Conservation (phyloP, 2,888 invertebrate species). For the Vannuccia rotundouncinata region DNA sequence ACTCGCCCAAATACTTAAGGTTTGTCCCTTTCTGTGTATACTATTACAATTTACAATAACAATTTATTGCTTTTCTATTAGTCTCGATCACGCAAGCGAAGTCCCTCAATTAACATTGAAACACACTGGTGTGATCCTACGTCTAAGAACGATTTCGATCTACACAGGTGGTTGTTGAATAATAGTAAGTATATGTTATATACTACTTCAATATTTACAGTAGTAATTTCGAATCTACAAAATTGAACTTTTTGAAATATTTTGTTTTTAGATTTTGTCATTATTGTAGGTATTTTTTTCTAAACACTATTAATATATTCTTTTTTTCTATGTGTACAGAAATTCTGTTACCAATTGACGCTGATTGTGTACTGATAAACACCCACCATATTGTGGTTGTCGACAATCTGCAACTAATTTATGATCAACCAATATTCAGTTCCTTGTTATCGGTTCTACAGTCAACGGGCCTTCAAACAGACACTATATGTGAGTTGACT, state of each 20-base stretch:
- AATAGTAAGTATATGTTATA: neutral
- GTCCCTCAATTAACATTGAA: neutral
- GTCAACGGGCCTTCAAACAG: neutral
- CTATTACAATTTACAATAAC: too few relatives aligned
- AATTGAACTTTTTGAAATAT: neutral
- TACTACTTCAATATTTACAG: neutral
- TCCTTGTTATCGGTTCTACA: neutral
- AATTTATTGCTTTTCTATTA: too few relatives aligned
- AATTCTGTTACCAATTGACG: neutral
- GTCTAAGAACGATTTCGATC: neutral
- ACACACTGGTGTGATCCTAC: neutral
- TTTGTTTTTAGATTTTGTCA: neutral
- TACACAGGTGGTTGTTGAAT: neutral
- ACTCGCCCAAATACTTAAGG: neutral
- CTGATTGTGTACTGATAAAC: neutral
- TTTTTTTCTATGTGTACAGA: neutral
- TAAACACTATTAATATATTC: neutral
- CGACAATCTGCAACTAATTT: neutral
- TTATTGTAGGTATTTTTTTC: neutral
- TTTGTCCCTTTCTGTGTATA: too few relatives aligned
- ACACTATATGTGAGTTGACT: constrained; percentile 8
- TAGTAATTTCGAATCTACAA: neutral
- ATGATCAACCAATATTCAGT: constrained; percentile 3
- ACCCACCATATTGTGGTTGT: neutral
- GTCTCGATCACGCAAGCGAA: neutral